phyloP scores from a whole-genome alignment of 2,113 vertebrate genomes.

The Lucifuga dentata region DNA sequence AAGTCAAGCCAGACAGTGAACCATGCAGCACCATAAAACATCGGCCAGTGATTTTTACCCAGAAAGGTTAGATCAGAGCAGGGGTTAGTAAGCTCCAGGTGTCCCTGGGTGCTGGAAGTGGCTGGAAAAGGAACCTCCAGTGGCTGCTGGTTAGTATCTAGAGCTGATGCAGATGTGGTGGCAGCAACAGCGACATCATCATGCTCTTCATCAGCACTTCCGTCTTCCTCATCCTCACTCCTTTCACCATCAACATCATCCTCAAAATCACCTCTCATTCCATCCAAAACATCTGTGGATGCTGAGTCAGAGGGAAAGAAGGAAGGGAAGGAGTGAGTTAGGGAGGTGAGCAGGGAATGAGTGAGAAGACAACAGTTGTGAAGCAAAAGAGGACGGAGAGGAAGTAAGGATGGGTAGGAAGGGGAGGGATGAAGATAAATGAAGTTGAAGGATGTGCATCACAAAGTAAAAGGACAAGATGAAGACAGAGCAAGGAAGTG shows the following conservation, averaged over 20 bases:
- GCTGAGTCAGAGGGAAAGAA: conserved; percentile 13
- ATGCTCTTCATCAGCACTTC: conserved; percentile 52
- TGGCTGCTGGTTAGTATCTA: conserved; percentile 66
- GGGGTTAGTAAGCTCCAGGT: conserved; percentile 74
- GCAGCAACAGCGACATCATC: background rate
- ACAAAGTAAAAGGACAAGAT: background rate
- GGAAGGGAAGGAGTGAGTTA: background rate
- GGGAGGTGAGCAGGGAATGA: background rate
- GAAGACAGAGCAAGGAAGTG: background rate
- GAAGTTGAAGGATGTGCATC: conserved; percentile 14
- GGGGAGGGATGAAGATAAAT: background rate
- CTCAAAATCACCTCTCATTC: conserved; percentile 44
- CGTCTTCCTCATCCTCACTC: conserved; percentile 59
- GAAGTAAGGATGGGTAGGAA: background rate
- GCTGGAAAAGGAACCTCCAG: conserved; percentile 50
- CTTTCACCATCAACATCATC: conserved; percentile 53
- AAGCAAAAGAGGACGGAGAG: background rate
- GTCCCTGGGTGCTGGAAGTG: conserved; percentile 48
- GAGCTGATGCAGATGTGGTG: conserved; percentile 46
- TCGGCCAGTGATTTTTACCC: conserved; percentile 73
- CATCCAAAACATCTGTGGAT: conserved; percentile 65
- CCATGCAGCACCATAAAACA: conserved; percentile 50
- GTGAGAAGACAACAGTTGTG: background rate
- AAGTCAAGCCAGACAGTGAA: conserved; percentile 8
- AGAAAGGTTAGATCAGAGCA: conserved; percentile 69